Percentiles rank a stretch among this genome's conserved stretches.
Evolutionary conservation across 2,113 vertebrate species (phyloP).

Genomic region (Gobiocypris rarus): DNA sequence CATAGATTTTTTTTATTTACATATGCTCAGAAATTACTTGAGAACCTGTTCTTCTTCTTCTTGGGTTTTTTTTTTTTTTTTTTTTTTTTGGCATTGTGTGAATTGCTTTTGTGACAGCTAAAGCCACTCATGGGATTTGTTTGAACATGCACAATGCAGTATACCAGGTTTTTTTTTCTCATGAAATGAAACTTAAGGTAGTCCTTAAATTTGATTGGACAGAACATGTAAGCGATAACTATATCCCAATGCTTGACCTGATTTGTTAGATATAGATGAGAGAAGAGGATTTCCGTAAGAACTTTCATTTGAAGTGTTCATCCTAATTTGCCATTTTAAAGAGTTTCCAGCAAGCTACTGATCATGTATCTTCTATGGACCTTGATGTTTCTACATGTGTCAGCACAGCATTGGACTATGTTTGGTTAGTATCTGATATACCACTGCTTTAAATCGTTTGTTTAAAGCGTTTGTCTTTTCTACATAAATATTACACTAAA

Average conservation of each 20-base stretch:
- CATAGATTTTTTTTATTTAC: not conserved
- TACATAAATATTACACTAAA: not conserved
- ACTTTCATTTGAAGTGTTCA: not conserved
- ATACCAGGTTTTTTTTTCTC: not conserved
- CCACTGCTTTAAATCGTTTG: not conserved
- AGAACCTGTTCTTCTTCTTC: not conserved
- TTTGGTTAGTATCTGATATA: constrained; percentile 23
- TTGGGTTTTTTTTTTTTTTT: no score
- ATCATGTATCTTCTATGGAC: not conserved
- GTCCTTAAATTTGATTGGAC: constrained; percentile 10
- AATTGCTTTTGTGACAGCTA: not conserved
- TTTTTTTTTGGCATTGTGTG: not conserved
- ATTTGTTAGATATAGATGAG: not conserved
- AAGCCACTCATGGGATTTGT: not conserved
- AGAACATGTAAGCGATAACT: not conserved
- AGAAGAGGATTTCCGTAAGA: not conserved
- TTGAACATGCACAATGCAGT: not conserved
- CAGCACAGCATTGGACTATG: constrained; percentile 16
- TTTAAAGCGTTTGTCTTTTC: not conserved
- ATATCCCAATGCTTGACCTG: not conserved
- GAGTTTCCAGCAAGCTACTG: not conserved
- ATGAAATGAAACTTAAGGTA: constrained; percentile 18
- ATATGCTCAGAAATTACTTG: not conserved
- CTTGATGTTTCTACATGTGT: constrained; percentile 10
- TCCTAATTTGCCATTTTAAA: not conserved